Conservation (phyloP, 64 coral and sea anemone species). For the Pocillopora damicornis region DNA sequence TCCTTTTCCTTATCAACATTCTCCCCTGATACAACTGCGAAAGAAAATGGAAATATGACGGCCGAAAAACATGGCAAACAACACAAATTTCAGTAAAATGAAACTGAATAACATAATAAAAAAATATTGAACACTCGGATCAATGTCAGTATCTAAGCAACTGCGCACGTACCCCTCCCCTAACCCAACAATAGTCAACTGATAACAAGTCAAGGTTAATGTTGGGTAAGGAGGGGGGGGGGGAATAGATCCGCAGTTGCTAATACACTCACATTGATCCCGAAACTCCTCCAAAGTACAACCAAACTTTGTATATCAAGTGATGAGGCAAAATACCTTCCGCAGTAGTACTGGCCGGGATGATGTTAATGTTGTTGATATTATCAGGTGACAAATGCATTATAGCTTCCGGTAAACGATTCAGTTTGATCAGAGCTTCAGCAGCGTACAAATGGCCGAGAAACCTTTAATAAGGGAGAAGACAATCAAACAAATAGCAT, state of each 20-base stretch:
- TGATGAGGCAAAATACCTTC: neutral
- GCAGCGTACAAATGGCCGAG: constrained; percentile 95
- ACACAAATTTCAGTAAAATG: too few species aligned
- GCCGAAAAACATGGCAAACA: neutral
- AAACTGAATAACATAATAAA: too few species aligned
- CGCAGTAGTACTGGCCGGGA: constrained; percentile 5
- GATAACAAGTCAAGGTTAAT: too few species aligned
- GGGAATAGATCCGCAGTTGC: too few species aligned
- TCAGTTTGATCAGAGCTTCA: constrained; percentile 74
- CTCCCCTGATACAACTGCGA: constrained; percentile 7
- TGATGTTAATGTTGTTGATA: constrained; percentile 54
- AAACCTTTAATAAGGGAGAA: constrained; percentile 43
- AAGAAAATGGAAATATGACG: neutral
- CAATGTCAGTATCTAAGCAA: too few species aligned
- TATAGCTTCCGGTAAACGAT: constrained; percentile 86
- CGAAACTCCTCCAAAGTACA: too few species aligned
- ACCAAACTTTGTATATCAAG: too few species aligned
- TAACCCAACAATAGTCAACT: too few species aligned
- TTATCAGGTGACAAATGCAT: constrained; percentile 84
- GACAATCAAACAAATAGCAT: neutral
- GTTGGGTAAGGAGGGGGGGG: too few species aligned
- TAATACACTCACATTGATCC: too few species aligned
- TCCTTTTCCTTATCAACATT: constrained; percentile 70
- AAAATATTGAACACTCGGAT: too few species aligned
- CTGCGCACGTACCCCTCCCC: too few species aligned